Conservation (phyloP, 2,113 vertebrate species). For the Sturnus vulgaris region DNA sequence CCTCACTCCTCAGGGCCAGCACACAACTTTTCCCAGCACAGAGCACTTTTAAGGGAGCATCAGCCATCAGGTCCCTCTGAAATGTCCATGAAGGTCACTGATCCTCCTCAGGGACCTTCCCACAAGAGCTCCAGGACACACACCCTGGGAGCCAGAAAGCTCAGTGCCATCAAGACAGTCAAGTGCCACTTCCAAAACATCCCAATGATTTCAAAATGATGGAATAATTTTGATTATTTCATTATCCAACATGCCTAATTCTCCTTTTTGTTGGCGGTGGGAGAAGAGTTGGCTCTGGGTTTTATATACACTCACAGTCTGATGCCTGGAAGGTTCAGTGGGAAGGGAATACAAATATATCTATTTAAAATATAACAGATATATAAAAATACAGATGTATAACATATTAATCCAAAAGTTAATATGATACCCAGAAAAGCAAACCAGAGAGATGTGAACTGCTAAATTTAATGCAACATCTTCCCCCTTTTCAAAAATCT, state of each 20-base stretch:
- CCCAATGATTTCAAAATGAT: neutral
- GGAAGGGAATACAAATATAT: neutral
- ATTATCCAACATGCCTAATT: fast-evolving
- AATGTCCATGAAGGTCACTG: neutral
- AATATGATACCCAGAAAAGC: neutral
- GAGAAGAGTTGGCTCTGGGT: neutral
- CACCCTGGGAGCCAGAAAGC: neutral
- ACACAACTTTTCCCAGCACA: neutral
- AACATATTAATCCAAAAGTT: neutral
- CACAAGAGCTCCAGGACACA: neutral
- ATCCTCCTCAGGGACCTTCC: neutral
- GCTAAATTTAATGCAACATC: neutral
- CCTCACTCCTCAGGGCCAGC: neutral
- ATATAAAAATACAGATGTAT: neutral
- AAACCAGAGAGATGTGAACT: neutral
- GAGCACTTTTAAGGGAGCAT: neutral
- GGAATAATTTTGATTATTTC: neutral
- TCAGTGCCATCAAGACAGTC: neutral
- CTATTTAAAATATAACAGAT: neutral
- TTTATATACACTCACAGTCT: neutral
- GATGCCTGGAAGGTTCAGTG: neutral
- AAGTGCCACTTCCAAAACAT: neutral
- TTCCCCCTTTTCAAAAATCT: neutral
- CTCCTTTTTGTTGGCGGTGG: neutral
- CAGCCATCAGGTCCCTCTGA: neutral